A percentile compares a stretch with the other conserved stretches of the same genome.
These are phyloP conservation scores for Drosophila emarginata DNA, from an alignment of 2,888 invertebrate genomes.

Conservation along the genomic window DNA sequence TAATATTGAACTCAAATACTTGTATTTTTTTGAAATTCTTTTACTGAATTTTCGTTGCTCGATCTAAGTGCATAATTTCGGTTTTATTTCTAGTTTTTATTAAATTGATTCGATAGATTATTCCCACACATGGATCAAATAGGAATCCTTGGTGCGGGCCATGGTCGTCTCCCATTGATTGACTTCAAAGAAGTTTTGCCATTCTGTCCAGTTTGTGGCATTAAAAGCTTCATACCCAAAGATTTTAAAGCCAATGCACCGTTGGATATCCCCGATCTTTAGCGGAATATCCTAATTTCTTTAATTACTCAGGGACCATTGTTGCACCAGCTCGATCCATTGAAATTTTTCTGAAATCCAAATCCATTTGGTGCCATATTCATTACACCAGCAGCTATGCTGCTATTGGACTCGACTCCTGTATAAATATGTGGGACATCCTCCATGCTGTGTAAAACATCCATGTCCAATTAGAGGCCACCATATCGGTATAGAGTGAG, in stretches of 20 bases:
- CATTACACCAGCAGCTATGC: conserved; percentile 87
- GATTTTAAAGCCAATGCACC: conserved; percentile 86
- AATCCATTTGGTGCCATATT: conserved; percentile 84
- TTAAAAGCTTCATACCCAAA: conserved; percentile 87
- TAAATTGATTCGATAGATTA: conserved; percentile 71
- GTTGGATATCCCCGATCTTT: conserved; percentile 83
- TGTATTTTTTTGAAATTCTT: not conserved
- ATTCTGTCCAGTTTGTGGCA: conserved; percentile 85
- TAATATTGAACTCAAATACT: no score
- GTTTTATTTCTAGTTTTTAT: not conserved
- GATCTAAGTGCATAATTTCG: not conserved
- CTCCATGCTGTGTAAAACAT: conserved; percentile 84
- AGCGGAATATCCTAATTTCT: conserved; percentile 82
- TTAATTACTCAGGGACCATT: conserved; percentile 84
- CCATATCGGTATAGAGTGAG: conserved; percentile 87
- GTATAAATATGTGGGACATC: conserved; percentile 84
- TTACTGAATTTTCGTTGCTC: not conserved
- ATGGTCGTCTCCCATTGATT: conserved; percentile 79
- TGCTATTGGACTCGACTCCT: conserved; percentile 85
- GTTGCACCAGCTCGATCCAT: conserved; percentile 85
- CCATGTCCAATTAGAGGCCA: conserved; percentile 90
- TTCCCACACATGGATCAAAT: conserved; percentile 81
- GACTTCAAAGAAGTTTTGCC: conserved; percentile 85
- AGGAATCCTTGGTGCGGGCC: conserved; percentile 68
- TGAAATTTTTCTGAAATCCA: conserved; percentile 85